Evolutionary conservation across 2,888 invertebrate genomes (phyloP), one percentile per base, ranked within the genome.

Genomic region (Hipparchia sbordonii): DNA sequence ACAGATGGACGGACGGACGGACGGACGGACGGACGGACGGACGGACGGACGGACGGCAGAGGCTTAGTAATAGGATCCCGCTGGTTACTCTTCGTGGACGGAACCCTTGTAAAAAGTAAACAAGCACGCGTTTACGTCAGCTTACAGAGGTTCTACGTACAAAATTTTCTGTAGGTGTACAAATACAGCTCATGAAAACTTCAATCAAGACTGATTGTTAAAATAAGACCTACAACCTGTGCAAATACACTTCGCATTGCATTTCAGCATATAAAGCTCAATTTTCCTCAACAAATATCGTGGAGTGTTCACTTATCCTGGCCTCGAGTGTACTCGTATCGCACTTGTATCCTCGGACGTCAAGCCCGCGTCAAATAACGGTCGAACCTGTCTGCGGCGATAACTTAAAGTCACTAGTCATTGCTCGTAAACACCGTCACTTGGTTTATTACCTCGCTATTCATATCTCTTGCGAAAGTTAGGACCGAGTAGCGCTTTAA

Each of bases 311-410:
- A 72, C 69, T 59, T 69, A 52, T 48, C n/a, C 52, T 6, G 69
- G 39, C 63, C 59, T n/a, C 9, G 9, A 60, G 63, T 63, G 73
- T 62, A 73, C 66, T 52, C n/a, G 62, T 72, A 57, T 57, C 57
- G 57, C 57, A 23, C 57, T 57, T 6, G 59, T 60, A 68, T 51
- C 72, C 71, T 66, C 56, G 63, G 48, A 65, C 70, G 72, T 74
- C 72, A 76, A 69, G 76, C 68, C 57, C 74, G 70, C 76, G 66
- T 76, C 76, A 74, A 65, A 54, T 76, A 76, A 76, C 76, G 76
- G 76, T 74, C 66, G 62, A 67, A 76, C 76, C 76, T 76, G 76
- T 76, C 74, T 66, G 66, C 74, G 61, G 66, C 54, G 67, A 72
- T 72, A 69, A 69, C 68, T 54, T 66, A 33, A 48, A 67, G 39